phyloP scores from a whole-genome alignment of 2,797 vertebrate genomes.

The Neosilurus hyrtlii region DNA sequence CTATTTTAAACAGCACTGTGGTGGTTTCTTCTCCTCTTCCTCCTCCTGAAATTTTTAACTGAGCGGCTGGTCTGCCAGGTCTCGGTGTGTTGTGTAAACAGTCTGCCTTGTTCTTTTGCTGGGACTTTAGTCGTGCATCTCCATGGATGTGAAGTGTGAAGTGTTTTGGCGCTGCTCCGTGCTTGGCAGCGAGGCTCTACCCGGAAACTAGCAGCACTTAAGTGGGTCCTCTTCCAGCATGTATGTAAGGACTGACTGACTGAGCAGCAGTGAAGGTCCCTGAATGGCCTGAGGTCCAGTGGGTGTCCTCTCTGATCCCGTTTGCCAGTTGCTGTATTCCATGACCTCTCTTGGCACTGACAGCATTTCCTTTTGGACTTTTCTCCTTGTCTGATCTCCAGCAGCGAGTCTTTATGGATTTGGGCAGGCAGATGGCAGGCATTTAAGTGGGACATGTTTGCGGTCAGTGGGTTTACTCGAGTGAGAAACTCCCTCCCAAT shows the following conservation, averaged over 20 bases:
- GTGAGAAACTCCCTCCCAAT: constrained; percentile 26
- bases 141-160: constrained; percentile 30
- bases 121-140: constrained; percentile 11
- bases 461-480: constrained; percentile 43
- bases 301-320: background rate
- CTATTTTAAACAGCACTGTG: background rate
- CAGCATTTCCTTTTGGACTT: constrained; percentile 23
- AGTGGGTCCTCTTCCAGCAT: background rate
- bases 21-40: background rate
- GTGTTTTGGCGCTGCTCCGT: constrained; percentile 12
- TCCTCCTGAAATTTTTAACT: background rate
- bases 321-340: constrained; percentile 17
- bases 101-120: constrained; percentile 8
- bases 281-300: constrained; percentile 17
- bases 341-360: constrained; percentile 8
- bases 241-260: background rate
- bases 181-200: constrained; percentile 7
- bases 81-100: constrained; percentile 24
- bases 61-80: constrained; percentile 2
- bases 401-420: constrained; percentile 45
- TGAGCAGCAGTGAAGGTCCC: background rate
- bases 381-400: constrained; percentile 41
- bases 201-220: background rate
- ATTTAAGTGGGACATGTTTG: constrained; percentile 41
- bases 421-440: constrained; percentile 54